phyloP scores from a whole-genome alignment of 2,113 vertebrate species.

The Rhombomys opimus region DNA sequence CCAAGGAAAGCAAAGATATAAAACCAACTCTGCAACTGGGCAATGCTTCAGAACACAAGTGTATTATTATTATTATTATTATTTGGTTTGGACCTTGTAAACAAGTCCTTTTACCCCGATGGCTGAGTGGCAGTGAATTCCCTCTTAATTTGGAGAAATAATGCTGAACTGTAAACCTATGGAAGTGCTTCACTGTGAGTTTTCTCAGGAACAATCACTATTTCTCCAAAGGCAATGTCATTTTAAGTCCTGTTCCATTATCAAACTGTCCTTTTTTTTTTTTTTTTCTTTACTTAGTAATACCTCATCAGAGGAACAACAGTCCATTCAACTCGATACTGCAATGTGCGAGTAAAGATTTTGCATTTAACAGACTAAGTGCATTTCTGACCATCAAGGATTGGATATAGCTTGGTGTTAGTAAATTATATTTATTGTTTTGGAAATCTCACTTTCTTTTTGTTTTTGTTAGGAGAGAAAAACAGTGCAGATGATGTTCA shows the following conservation, averaged over 20 bases:
- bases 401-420: not conserved
- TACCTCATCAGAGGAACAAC: not conserved
- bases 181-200: not conserved
- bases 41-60: not conserved
- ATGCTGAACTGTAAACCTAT: not conserved
- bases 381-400: not conserved
- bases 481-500: slow-evolving; percentile 93
- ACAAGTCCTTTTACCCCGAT: not conserved
- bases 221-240: not conserved
- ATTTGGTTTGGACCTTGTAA: slow-evolving; percentile 15
- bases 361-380: not conserved
- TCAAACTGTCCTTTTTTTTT: not conserved
- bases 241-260: not conserved
- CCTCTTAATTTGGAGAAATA: slow-evolving; percentile 18
- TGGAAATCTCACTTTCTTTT: not conserved
- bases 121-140: not conserved
- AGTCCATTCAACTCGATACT: not conserved
- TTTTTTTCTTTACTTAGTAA: not conserved
- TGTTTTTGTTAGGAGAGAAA: slow-evolving; percentile 82
- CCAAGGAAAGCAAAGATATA: slow-evolving; percentile 24
- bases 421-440: not conserved
- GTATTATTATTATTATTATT: not conserved
- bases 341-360: not conserved
- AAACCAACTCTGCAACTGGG: not conserved
- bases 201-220: not conserved